phyloP scores from a whole-genome alignment of 2,797 vertebrate species.

The Phyllotis vaccarum region DNA sequence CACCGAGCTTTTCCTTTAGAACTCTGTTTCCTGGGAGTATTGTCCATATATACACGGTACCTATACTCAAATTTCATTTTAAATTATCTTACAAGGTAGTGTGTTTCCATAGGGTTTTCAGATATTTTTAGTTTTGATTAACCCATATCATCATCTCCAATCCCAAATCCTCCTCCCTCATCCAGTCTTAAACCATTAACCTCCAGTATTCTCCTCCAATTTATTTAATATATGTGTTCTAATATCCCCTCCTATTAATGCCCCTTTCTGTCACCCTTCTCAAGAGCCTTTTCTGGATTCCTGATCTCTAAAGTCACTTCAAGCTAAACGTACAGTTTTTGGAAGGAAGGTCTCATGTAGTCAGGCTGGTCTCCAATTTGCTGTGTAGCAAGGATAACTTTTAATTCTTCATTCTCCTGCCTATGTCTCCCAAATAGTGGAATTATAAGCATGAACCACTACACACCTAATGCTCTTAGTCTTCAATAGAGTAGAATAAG shows the following conservation, averaged over 20 bases:
- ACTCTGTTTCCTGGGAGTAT: background rate
- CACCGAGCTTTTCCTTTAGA: too few relatives aligned
- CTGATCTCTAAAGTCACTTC: background rate
- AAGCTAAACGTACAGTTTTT: background rate
- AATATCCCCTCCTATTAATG: background rate
- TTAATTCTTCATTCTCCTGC: too few relatives aligned
- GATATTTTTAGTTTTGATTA: background rate
- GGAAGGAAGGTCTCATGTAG: background rate
- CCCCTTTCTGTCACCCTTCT: background rate
- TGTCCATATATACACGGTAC: background rate
- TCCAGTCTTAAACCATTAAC: background rate
- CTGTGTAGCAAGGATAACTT: too few relatives aligned
- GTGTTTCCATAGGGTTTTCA: background rate
- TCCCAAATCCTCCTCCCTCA: background rate
- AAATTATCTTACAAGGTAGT: background rate
- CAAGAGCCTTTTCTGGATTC: background rate
- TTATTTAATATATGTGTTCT: background rate
- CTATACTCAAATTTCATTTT: background rate
- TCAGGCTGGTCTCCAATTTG: background rate
- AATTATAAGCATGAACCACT: background rate
- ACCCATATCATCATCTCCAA: background rate
- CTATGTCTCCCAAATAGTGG: too few relatives aligned
- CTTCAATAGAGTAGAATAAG: constrained; percentile 42
- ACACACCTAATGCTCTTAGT: background rate
- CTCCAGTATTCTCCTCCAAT: background rate